Evolutionary conservation across 2,113 vertebrate species (phyloP), one percentile per base, ranked within the genome.

Genomic region (Amblyornis subalaris): DNA sequence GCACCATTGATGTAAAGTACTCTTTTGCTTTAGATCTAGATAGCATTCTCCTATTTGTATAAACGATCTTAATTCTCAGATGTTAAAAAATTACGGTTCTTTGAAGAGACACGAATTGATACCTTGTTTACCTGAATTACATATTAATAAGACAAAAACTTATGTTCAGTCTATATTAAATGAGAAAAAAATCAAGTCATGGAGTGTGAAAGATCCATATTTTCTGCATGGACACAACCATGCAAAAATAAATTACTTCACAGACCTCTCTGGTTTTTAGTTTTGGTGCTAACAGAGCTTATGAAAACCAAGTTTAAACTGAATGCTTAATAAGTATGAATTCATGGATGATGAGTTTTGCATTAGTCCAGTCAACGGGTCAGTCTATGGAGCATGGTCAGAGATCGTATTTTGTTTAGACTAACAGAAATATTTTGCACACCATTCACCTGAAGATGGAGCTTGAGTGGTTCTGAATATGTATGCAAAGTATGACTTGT

Each of bases 241-340:
- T 66, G 25, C 89, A 96, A 91, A 94, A 95, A 76, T 70, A 79
- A 93, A 77, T 95, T 93, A 93, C 86, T 96, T 96, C 85, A 85
- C n/a, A 80, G 45, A 78, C 62, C 44, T 92, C 76, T 96, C 88
- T 93, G 76, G 8, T 91, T 62, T 89, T 61, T 86, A 74, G 76
- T 95, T 94, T 94, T 95, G 88, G 95, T 94, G 81, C 42, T 94
- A 92, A 58, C 29, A 9, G 53, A 93, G 67, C 33, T 97, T 95
- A 96, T 95, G 67, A 92, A 95, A 94, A 90, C 48, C 53, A 90
- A 94, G 38, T 94, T 96, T 94, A 95, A 96, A 84, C 6, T 47
- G 48, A 83, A 78, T 0, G 19, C n/a, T 95, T 97, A 93, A 74
- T 91, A 89, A 93, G 33, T 92, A 61, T 85, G 69, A 83, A 95